These are phyloP conservation scores for Idaea biselata DNA, from an alignment of 2,888 invertebrate species.

Conservation along the genomic window DNA sequence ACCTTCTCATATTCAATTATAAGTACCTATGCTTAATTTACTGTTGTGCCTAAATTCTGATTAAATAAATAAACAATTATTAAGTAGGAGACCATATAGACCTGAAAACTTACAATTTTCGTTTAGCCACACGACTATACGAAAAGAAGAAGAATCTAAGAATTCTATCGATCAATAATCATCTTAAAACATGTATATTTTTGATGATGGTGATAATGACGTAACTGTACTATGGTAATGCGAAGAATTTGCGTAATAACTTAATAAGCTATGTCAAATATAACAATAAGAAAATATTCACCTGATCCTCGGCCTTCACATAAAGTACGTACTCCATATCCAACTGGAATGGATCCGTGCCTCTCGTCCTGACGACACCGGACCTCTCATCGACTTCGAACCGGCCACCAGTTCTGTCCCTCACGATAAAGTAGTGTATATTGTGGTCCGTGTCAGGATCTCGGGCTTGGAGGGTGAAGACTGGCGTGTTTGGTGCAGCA, in stretches of 20 bases:
- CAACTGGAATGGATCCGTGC: conserved; percentile 94
- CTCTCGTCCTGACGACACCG: conserved; percentile 94
- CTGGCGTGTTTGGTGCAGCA: conserved; percentile 96
- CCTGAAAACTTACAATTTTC: too few relatives aligned
- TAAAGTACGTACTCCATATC: conserved; percentile 98
- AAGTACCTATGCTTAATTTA: not conserved
- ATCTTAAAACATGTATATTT: too few relatives aligned
- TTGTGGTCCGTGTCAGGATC: conserved; percentile 98
- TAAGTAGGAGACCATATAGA: not conserved
- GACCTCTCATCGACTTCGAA: conserved; percentile 95
- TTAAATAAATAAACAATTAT: not conserved
- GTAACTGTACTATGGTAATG: too few relatives aligned
- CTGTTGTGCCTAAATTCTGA: not conserved
- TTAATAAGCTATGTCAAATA: not conserved
- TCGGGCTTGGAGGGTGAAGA: conserved; percentile 97
- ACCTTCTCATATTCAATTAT: not conserved
- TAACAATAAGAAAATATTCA: conserved; percentile 31
- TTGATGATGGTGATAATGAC: too few relatives aligned
- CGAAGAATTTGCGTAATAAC: too few relatives aligned
- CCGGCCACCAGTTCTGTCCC: conserved; percentile 90
- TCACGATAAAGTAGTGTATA: conserved; percentile 96
- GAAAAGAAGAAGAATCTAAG: too few relatives aligned
- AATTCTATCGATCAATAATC: too few relatives aligned
- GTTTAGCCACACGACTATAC: too few relatives aligned
- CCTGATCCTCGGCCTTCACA: conserved; percentile 96